Base-by-base conservation (phyloP, 2,797 vertebrate genomes). In the Chiroxiphia lanceolata region DNA sequence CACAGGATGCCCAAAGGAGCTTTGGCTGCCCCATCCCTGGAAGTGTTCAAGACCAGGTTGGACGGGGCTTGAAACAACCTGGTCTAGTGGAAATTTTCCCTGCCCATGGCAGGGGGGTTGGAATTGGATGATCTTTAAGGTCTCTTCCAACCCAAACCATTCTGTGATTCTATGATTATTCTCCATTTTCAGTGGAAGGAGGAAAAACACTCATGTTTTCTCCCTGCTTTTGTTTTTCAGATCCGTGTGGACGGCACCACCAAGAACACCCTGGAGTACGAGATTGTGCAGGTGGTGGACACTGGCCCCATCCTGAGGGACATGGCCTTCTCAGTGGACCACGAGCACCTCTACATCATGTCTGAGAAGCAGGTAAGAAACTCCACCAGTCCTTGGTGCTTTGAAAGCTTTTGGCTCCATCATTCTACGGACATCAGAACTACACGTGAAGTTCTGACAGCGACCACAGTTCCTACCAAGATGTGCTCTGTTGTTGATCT, bases 321-420 rank as follows among this genome's bases (percentile, higher is more conserved):
- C 93, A 99, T 99, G 99, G 99, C 98, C 78, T 99, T 99, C 97
- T 99, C 99, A 6, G 96, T 98, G 57, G 99, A 99, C 94, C 98
- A 99, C 2, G 98, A 99, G 36, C 98, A 99, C 87, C 99, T 99
- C 92, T 99, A 99, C 86, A 98, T 99, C 98, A 99, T 99, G 99
- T 99, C 99, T 13, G 99, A 99, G 95, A 99, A 97, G 91, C 99
- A 99, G 99, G 99, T 99, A 94, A 98, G 98, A 87, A 76, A 3
- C 26, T 4, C 6, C 6, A 2, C 13, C 44, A 57, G 6, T 11
- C 29, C 1, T 0, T 2, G 9, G 12, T 63, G 23, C 48, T 90
- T 19, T 15, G 9, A 31, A 89, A 60, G 18, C 33, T 56, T 87
- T 50, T 23, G 42, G 1, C 48, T 76, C 59, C 14, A 1, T 31